phyloP scores from a whole-genome alignment of 2,113 vertebrate species.

The Labrus mixtus region DNA sequence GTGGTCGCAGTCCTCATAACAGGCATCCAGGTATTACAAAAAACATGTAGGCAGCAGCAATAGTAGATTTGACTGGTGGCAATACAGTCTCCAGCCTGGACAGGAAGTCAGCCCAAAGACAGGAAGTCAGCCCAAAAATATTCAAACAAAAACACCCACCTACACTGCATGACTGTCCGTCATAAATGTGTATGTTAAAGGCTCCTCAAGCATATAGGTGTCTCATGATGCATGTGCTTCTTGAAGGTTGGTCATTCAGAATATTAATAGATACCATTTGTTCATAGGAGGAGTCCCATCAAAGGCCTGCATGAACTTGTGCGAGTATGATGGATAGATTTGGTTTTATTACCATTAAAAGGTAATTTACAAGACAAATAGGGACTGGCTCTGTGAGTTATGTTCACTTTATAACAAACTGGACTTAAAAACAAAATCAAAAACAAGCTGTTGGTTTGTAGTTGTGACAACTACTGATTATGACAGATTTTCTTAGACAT shows the following conservation, averaged over 20 bases:
- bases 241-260: conserved; percentile 62
- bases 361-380: conserved; percentile 81
- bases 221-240: conserved; percentile 54
- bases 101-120: conserved; percentile 2
- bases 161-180: conserved; percentile 10
- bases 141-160: conserved; percentile 11
- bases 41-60: conserved; percentile 16
- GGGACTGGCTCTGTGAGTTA: conserved; percentile 66
- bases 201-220: conserved; percentile 1
- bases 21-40: conserved; percentile 9
- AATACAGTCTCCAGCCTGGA: conserved; percentile 39
- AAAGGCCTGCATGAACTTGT: conserved; percentile 58
- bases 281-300: conserved; percentile 71
- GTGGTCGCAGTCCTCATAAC: background rate
- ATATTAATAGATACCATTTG: conserved; percentile 75
- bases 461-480: conserved; percentile 34
- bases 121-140: conserved; percentile 7
- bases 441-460: conserved; percentile 42
- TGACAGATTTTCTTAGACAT: conserved; percentile 13
- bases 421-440: conserved; percentile 44
- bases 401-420: conserved; percentile 65
- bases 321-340: conserved; percentile 74
- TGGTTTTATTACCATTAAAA: conserved; percentile 78
- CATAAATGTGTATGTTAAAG: conserved; percentile 32
- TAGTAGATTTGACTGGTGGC: conserved; percentile 56